phyloP scores from a whole-genome alignment of 2,113 vertebrate genomes.

The Cavia aperea region DNA sequence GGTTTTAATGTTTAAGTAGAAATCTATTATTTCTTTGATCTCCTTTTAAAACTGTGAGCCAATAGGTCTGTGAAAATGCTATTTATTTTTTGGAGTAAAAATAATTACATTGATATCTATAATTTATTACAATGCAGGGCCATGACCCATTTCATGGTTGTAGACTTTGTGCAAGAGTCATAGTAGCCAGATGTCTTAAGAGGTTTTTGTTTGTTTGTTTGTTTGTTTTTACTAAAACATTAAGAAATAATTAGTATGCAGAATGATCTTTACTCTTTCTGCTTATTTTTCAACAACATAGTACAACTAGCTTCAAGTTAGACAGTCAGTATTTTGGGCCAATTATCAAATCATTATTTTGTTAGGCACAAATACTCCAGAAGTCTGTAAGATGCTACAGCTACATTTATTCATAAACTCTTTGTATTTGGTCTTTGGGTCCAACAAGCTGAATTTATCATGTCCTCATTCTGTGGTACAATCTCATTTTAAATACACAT shows the following conservation, averaged over 20 bases:
- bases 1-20: slow-evolving; percentile 31
- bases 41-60: background rate
- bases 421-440: background rate
- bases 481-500: background rate
- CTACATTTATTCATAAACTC: background rate
- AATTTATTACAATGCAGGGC: background rate
- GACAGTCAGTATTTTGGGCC: background rate
- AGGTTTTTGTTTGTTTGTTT: background rate
- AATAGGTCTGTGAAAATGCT: background rate
- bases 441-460: background rate
- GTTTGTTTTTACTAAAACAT: background rate
- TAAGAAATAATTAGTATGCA: background rate
- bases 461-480: background rate
- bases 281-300: background rate
- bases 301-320: background rate
- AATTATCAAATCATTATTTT: background rate
- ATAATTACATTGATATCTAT: background rate
- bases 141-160: background rate
- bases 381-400: background rate
- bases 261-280: background rate
- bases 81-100: background rate
- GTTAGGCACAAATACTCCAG: background rate
- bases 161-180: background rate
- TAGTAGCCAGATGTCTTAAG: background rate
- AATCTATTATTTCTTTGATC: background rate